These are phyloP conservation scores for Brachyhypopomus gauderio DNA, from an alignment of 2,113 vertebrate genomes.

Conservation along the genomic window DNA sequence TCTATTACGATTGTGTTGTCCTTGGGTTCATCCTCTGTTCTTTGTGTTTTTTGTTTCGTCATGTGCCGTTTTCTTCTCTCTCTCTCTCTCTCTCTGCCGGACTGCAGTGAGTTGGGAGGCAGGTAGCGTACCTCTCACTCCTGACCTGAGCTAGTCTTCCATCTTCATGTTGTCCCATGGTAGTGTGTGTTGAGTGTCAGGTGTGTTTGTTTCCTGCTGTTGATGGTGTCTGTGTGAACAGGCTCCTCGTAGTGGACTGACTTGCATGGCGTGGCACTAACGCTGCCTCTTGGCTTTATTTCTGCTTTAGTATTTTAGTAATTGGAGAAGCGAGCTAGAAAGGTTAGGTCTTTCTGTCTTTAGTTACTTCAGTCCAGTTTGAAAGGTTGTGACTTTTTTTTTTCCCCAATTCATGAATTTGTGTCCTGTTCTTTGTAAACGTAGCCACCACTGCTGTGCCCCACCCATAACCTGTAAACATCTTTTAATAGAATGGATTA, in stretches of 20 bases:
- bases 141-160: constrained; percentile 59
- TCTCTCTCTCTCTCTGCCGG: constrained; percentile 77
- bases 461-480: background rate
- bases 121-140: constrained; percentile 77
- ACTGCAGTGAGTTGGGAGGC: constrained; percentile 81
- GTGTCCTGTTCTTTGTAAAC: background rate
- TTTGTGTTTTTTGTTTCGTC: constrained; percentile 49
- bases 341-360: background rate
- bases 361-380: background rate
- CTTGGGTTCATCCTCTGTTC: constrained; percentile 34
- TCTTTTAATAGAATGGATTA: background rate
- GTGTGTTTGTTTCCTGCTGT: constrained; percentile 36
- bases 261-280: constrained; percentile 30
- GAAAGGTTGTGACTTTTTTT: background rate
- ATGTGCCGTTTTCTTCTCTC: constrained; percentile 69
- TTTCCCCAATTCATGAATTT: constrained; percentile 1
- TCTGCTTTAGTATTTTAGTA: background rate
- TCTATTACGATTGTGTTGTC: constrained; percentile 3
- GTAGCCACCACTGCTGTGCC: background rate
- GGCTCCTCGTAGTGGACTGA: background rate
- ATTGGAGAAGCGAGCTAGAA: background rate
- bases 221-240: constrained; percentile 1
- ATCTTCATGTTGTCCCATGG: constrained; percentile 27
- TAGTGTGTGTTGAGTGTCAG: background rate
- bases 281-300: background rate